These are phyloP conservation scores for Potorous gilbertii DNA, from an alignment of 2,797 vertebrate genomes.

Conservation along the genomic window DNA sequence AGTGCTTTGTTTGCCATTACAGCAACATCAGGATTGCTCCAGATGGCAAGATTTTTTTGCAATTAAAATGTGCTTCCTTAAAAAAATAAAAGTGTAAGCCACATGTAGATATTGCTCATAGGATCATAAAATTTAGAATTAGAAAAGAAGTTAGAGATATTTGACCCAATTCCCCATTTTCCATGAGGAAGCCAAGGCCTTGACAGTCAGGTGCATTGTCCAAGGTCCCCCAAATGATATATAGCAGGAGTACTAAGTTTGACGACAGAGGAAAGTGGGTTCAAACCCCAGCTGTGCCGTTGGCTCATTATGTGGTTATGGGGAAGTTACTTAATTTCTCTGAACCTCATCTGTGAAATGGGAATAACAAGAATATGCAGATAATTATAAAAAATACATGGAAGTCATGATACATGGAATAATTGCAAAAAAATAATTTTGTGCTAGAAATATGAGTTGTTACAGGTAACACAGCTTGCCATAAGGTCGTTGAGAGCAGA, in stretches of 20 bases:
- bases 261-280: not conserved
- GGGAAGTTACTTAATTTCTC: not conserved
- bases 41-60: too few relatives aligned
- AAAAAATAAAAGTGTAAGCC: too few relatives aligned
- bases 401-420: not conserved
- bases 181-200: not conserved
- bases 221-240: not conserved
- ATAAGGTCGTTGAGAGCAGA: not conserved
- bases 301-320: not conserved
- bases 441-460: not conserved
- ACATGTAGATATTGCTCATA: too few relatives aligned
- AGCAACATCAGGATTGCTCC: too few relatives aligned
- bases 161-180: not conserved
- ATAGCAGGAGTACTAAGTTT: not conserved
- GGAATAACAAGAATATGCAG: not conserved
- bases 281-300: not conserved
- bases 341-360: not conserved
- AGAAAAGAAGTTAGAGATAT: not conserved
- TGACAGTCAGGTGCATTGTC: not conserved
- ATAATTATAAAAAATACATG: not conserved
- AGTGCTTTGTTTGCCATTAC: too few relatives aligned
- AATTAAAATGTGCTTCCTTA: too few relatives aligned
- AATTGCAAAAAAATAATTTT: not conserved
- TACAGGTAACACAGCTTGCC: not conserved
- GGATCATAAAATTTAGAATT: not conserved